phyloP scores from a whole-genome alignment of 2,888 invertebrate species.

The Torymus tubicola region DNA sequence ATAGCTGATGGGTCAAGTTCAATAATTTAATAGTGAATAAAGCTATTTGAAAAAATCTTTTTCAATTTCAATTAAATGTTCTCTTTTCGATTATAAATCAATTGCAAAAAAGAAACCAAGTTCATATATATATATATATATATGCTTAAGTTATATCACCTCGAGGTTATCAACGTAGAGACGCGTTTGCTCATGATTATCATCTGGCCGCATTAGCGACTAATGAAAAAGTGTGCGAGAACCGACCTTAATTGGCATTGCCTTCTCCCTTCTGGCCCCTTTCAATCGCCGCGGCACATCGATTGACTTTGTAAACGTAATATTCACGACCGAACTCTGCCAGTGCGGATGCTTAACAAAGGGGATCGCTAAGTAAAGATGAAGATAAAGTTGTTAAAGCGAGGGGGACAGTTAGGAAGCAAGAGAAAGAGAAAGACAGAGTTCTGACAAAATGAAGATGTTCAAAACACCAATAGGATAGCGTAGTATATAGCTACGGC shows the following conservation, averaged over 20 bases:
- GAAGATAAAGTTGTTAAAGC: conserved; percentile 51
- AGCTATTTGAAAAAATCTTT: no score
- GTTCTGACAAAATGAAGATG: conserved; percentile 49
- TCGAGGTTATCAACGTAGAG: no score
- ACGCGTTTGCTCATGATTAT: no score
- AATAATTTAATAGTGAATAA: no score
- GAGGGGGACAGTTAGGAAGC: neutral
- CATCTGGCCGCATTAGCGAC: no score
- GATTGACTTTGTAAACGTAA: conserved; percentile 42
- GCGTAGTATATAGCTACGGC: conserved; percentile 14
- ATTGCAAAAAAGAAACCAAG: no score
- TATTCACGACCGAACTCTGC: conserved; percentile 41
- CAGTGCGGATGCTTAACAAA: conserved; percentile 23
- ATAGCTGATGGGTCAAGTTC: no score
- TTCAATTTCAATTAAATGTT: no score
- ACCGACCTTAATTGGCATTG: conserved; percentile 15
- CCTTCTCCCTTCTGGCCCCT: neutral
- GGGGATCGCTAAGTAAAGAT: conserved; percentile 49
- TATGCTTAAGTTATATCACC: no score
- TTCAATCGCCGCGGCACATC: conserved; percentile 29
- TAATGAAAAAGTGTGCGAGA: no score
- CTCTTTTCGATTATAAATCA: no score
- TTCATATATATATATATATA: no score
- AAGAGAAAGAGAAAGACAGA: neutral
- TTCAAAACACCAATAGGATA: conserved; percentile 28